Base-by-base conservation (phyloP, 2,888 invertebrate species). In the Drosophila birchii region DNA sequence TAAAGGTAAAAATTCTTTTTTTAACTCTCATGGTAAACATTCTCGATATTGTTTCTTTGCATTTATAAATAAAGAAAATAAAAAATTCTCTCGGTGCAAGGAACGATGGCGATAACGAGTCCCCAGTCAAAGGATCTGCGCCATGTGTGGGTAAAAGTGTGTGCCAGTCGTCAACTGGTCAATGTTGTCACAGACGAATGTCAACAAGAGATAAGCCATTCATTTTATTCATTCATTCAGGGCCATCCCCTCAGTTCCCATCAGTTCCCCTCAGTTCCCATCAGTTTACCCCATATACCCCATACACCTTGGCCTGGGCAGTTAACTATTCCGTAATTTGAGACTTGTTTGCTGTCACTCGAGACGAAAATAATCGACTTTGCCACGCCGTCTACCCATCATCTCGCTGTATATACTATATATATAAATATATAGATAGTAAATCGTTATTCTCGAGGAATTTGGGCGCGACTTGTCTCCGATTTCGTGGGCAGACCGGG, bases 201-300 rank as follows among this genome's bases (percentile, higher is more conserved):
- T 89, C 89, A 86, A 86, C 89, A 89, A 80, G 88, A 87, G 86
- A 86, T 89, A 86, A 89, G 86, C 89, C 86, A 86, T 89, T 89
- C 89, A 87, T 85, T 85, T 85, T 81, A 88, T 86, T 87, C 89
- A 88, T 89, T 85, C 86, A 76, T 85, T 87, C 64, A 51, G 53
- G 66, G 45, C n/a, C 51, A 16, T 14, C n/a, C 38, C 38, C 73
- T 18, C 7, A 5, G 29, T 18, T 49, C 29, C 26, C 16, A 23
- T 44, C 23, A 44, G 44, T 14, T 44, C 44, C 44, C 8, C 23
- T 2, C 26, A 3, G 45, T 16, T 45, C 45, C 45, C 26, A 16
- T 0, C 26, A 3, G 44, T 16, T 45, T 2, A 5, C 26, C 26
- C 45, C 26, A 32, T 51, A 38, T 38, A 26, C 51, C 29, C 36